These are phyloP conservation scores for Physella acuta DNA, from an alignment of 1,140 invertebrate species.

Conservation along the genomic window DNA sequence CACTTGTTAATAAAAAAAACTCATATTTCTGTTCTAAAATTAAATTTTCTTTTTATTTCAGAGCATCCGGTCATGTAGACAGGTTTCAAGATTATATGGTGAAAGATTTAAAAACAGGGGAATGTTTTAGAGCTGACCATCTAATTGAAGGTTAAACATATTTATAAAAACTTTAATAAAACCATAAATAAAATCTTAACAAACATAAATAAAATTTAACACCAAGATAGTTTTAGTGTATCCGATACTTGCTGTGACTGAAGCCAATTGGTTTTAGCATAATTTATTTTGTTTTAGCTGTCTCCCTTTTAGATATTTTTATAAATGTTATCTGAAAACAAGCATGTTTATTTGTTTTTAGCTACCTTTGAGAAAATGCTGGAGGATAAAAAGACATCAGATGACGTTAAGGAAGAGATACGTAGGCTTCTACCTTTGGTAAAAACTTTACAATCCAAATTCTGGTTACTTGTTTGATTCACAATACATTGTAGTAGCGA, in stretches of 20 bases:
- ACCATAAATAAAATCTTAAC: too few relatives aligned
- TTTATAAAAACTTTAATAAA: too few relatives aligned
- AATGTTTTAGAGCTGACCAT: conserved; percentile 96
- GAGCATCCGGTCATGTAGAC: conserved; percentile 97
- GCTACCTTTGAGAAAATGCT: conserved; percentile 87
- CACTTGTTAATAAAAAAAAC: too few relatives aligned
- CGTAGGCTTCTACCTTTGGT: conserved; percentile 52
- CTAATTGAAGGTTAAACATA: conserved; percentile 97
- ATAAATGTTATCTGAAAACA: too few relatives aligned
- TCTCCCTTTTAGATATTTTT: too few relatives aligned
- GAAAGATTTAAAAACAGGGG: conserved; percentile 92
- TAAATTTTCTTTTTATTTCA: conserved; percentile 58
- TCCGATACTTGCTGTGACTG: too few relatives aligned
- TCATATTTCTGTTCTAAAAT: too few relatives aligned
- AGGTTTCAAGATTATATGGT: conserved; percentile 99
- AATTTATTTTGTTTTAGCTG: too few relatives aligned
- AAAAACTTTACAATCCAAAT: conserved; percentile 16
- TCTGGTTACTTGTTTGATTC: not conserved
- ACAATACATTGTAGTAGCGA: too few relatives aligned
- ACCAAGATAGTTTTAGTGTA: too few relatives aligned
- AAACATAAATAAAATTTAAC: too few relatives aligned
- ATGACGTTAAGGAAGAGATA: conserved; percentile 66
- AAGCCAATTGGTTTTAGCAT: too few relatives aligned
- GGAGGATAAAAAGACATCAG: conserved; percentile 78
- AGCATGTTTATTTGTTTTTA: conserved; percentile 35